Evolutionary conservation across 2,888 invertebrate species (phyloP), one percentile per base, ranked within the genome.

Genomic region (Liopterus haemorrhoidalis): DNA sequence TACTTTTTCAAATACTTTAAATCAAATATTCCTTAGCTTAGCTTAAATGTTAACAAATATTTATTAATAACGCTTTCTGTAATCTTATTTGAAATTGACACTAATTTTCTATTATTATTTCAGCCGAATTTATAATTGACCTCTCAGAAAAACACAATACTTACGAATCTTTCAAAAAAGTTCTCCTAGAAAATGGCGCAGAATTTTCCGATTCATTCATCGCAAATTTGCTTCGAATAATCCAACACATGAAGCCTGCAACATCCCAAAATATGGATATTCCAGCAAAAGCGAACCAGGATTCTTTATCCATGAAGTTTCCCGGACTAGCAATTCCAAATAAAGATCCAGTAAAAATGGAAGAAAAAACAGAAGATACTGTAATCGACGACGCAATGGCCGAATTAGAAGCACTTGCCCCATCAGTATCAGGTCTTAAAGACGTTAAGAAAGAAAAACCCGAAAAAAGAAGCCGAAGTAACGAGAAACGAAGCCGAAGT

Each of bases 81-180:
- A n/a, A n/a, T n/a, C n/a, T 28, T 35, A 36, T 20, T 6, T 41
- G 31, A n/a, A 30, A 18, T 2, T 39, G 5, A 21, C 24, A 2
- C 16, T n/a, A 9, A 8, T 14, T 5, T 12, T 36, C 3, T 12
- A 8, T 28, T 55, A 57, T 57, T 49, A 46, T 80, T 81, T 38
- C 73, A 85, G 99, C 99, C 43, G 97, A 99, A 70, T 99, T 92
- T 61, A 91, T 99, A 32, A 97, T 99, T 54, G 86, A 92, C 58
- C 71, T 99, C 55, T 92, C 97, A 1, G 86, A 89, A 54, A 83
- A 88, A 62, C 85, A 94, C 68, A 78, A 81, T 41, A 82, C 82
- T 1, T 87, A 92, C 59, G 91, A 93, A 2, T 71, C 74, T 3
- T 99, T 97, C 66, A 94, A 93, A 61, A 85, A 82, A 56, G 87